Base-by-base conservation (phyloP, 2,888 invertebrate genomes). In the Limnephilus marmoratus region DNA sequence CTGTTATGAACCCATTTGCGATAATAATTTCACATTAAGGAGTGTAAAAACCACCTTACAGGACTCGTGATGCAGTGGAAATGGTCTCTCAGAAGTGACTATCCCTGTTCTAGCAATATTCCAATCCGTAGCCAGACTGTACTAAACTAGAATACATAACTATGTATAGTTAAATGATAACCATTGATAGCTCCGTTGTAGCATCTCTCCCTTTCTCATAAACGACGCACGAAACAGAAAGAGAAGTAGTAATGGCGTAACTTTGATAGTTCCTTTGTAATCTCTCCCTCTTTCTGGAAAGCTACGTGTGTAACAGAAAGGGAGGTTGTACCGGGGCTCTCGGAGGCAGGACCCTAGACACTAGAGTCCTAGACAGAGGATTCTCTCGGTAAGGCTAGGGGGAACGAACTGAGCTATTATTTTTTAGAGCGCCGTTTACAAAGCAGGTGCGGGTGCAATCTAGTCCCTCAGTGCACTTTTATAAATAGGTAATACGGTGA, bases 341-440 rank as follows among this genome's bases (percentile, higher is more conserved):
- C 68, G 7, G 83, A 7, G 34, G 31, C 82, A 34, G n/a, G 37
- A 83, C 24, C 15, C n/a, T 11, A 83, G 34, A 49, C 41, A 34
- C 41, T 37, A 37, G 41, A 41, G 45, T 12, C 11, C n/a, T 37
- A 45, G 49, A 86, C 29, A 83, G 37, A 9, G 86, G n/a, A 86
- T 45, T 45, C 49, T 29, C 49, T 24, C 29, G 24, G n/a, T 12
- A 41, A 24, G n/a, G 49, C 49, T 13, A n/a, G 29, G 80, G n/a
- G 41, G 88, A 88, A 88, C 37, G 88, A 37, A 88, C 31, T 18
- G 88, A 68, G 88, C 88, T 88, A 88, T 88, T 88, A 88, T 88
- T 88, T 88, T 88, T 88, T 88, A 88, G 24, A 24, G 37, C 15
- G 31, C 34, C 88, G 18, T 88, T 68, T 88, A 31, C 88, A 24